A percentile compares a stretch with the other conserved stretches of the same genome.
Conservation (phyloP, 2,113 vertebrate species). For the Mustelus asterias region DNA sequence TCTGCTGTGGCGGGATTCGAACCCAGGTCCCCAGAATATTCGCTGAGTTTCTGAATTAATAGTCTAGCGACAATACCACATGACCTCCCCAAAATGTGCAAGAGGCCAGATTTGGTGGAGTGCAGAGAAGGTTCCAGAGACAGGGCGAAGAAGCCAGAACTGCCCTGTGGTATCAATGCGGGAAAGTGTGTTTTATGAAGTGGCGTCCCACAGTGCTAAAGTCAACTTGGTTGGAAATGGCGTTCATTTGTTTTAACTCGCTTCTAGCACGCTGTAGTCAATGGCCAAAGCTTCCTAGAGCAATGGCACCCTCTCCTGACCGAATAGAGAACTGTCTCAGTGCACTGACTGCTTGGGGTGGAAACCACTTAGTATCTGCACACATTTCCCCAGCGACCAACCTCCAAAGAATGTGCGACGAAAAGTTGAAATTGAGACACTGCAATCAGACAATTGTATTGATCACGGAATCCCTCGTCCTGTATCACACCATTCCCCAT, state of each 20-base stretch:
- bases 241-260: not conserved
- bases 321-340: not conserved
- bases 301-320: slow-evolving; percentile 22
- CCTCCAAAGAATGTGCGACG: not conserved
- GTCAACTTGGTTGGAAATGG: not conserved
- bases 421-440: not conserved
- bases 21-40: too few relatives aligned
- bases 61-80: too few relatives aligned
- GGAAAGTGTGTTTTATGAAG: not conserved
- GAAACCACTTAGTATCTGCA: not conserved
- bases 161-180: not conserved
- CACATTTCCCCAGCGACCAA: not conserved
- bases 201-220: not conserved
- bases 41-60: too few relatives aligned
- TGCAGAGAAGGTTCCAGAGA: not conserved
- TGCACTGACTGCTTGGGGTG: not conserved
- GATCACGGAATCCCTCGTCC: not conserved
- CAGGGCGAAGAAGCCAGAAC: not conserved
- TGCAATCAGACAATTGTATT: not conserved
- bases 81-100: not conserved
- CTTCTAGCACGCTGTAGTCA: too few relatives aligned
- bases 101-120: not conserved
- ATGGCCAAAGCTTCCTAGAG: not conserved
- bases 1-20: too few relatives aligned
- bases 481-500: not conserved